Base-by-base conservation (phyloP, 2,797 vertebrate species). In the Rousettus madagascariensis region DNA sequence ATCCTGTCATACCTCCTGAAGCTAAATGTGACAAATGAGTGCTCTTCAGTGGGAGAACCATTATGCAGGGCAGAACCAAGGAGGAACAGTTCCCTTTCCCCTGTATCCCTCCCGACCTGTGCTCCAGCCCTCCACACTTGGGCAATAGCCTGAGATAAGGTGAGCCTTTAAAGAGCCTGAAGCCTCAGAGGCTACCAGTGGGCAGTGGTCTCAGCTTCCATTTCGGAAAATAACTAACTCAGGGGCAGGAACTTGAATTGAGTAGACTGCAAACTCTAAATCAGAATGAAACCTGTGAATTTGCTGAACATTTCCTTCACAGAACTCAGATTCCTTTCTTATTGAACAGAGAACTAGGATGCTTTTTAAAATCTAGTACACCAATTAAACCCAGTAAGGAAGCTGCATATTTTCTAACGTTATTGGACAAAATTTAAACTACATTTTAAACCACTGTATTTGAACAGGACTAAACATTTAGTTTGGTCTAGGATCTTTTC, bases 1-100 rank as follows among this genome's bases (percentile, higher is more conserved):
- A 91, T 85, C 16, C 33, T 93, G 91, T 92, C 84, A 96, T n/a
- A 79, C 66, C 89, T 94, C 72, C 95, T 75, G 51, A 96, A 90
- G 91, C 57, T 95, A 93, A 92, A 95, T 80, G 89, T 96, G 87
- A 96, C 94, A 96, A 98, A 97, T n/a, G 63, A 96, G 89, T 46
- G 91, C 71, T 97, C 75, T 86, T 7, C 43, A 1, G 71, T 46
- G 80, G 59, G 55, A 49, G 87, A 94, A 96, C 41, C 41, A 88
- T 63, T 51, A 10, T 46, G 90, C 49, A 72, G 90, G 77, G 95
- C 7, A 80, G 33, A 26, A 85, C 28, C 19, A 90, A 33, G 13
- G 28, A 80, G 46, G 86, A 86, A 74, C 5, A 30, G 20, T 75
- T 74, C 79, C 72, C 78, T 75, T 84, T 78, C 16, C 51, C 46